Evolutionary conservation across 2,888 invertebrate genomes (phyloP).

Genomic region (Drosophila niveifrons): DNA sequence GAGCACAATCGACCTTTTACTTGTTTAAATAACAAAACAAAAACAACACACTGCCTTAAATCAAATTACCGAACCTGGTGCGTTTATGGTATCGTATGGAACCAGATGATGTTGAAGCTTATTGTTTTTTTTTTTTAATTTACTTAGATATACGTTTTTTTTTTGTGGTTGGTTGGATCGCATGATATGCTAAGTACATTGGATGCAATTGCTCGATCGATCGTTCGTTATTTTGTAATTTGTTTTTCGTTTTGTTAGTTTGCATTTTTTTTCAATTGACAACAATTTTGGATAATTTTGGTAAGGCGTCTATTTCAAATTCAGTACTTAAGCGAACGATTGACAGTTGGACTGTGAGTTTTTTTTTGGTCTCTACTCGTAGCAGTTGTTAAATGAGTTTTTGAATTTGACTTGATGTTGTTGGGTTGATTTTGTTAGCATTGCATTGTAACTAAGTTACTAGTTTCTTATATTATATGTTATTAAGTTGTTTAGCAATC

Average conservation of each 20-base stretch:
- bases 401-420: slow-evolving; percentile 43
- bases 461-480: slow-evolving; percentile 58
- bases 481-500: slow-evolving; percentile 73
- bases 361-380: slow-evolving; percentile 53
- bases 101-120: slow-evolving; percentile 73
- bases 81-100: slow-evolving; percentile 62
- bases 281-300: slow-evolving; percentile 46
- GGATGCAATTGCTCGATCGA: slow-evolving; percentile 58
- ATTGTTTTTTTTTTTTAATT: slow-evolving; percentile 32
- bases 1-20: not conserved
- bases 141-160: slow-evolving; percentile 18
- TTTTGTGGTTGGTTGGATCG: slow-evolving; percentile 54
- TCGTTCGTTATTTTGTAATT: slow-evolving; percentile 46
- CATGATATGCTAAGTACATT: slow-evolving; percentile 68
- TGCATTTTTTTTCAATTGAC: slow-evolving; percentile 22
- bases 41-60: slow-evolving; percentile 63
- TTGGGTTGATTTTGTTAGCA: slow-evolving; percentile 54
- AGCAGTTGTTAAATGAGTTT: slow-evolving; percentile 54
- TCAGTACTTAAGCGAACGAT: slow-evolving; percentile 66
- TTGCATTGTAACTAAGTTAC: slow-evolving; percentile 75
- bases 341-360: slow-evolving; percentile 69
- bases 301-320: slow-evolving; percentile 58
- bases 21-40: slow-evolving; percentile 20
- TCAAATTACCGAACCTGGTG: slow-evolving; percentile 75
- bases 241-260: not conserved